Evolutionary conservation across 2,888 invertebrate species (phyloP).

Genomic region (Hemaris fuciformis): DNA sequence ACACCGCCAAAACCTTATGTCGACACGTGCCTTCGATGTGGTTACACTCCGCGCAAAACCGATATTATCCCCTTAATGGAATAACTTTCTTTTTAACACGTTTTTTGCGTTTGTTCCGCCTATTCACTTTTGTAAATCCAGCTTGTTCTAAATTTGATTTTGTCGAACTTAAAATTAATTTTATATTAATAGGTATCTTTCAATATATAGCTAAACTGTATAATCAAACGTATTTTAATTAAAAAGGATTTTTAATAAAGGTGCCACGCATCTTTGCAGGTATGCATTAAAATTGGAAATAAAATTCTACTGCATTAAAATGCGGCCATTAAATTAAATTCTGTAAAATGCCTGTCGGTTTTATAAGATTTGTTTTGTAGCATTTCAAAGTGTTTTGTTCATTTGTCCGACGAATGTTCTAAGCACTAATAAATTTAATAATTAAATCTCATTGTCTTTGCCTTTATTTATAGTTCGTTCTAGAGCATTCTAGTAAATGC

Average conservation of each 20-base stretch:
- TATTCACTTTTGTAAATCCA: background rate
- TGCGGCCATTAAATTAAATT: background rate
- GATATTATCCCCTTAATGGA: slow-evolving; percentile 38
- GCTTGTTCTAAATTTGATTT: background rate
- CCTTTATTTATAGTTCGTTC: slow-evolving; percentile 3
- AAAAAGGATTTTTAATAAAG: background rate
- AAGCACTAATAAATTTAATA: slow-evolving; percentile 39
- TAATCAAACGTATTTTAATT: background rate
- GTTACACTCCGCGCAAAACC: slow-evolving; percentile 38
- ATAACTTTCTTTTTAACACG: slow-evolving; percentile 23
- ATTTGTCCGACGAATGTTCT: slow-evolving; percentile 21
- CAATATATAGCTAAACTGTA: background rate
- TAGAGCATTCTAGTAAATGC: background rate
- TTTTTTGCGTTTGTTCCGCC: slow-evolving; percentile 1
- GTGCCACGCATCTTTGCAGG: background rate
- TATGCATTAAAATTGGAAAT: background rate
- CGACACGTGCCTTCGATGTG: slow-evolving; percentile 49
- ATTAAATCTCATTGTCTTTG: slow-evolving; percentile 36
- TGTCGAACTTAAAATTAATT: background rate
- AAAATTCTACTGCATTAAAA: background rate
- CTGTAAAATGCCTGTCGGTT: background rate
- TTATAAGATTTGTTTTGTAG: background rate
- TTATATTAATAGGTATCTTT: background rate
- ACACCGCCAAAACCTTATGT: slow-evolving; percentile 38
- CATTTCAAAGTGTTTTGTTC: background rate